Evolutionary conservation across 1,140 invertebrate genomes (phyloP).

Genomic region (Bradynema listronoti): DNA sequence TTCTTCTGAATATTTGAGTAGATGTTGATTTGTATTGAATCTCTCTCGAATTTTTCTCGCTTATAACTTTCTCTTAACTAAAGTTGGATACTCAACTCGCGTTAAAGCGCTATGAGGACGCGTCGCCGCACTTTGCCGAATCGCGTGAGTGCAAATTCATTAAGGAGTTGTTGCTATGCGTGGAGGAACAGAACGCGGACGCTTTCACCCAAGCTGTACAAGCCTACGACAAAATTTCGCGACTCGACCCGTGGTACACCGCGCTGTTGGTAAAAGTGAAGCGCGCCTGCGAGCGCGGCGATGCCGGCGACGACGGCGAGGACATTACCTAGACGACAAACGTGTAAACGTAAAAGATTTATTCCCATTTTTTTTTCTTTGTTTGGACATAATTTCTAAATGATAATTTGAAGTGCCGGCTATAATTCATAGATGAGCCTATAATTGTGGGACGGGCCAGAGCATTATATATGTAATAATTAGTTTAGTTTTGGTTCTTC

Average conservation of each 20-base stretch:
- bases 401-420: too few relatives aligned
- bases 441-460: too few relatives aligned
- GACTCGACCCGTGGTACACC: conserved; percentile 95
- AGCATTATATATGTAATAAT: too few relatives aligned
- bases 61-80: conserved; percentile 5
- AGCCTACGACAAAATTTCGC: conserved; percentile 91
- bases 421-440: too few relatives aligned
- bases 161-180: conserved; percentile 79
- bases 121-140: conserved; percentile 85
- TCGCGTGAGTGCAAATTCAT: conserved; percentile 89
- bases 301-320: conserved; percentile 32
- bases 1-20: not conserved
- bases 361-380: too few relatives aligned
- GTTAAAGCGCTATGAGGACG: conserved; percentile 81
- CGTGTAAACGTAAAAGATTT: too few relatives aligned
- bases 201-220: conserved; percentile 89
- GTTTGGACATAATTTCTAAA: too few relatives aligned
- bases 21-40: too few relatives aligned
- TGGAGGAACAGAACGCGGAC: conserved; percentile 90
- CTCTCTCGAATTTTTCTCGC: not conserved
- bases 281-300: conserved; percentile 11
- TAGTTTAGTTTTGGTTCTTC: too few relatives aligned
- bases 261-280: conserved; percentile 89
- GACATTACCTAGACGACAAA: too few relatives aligned
- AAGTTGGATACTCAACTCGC: conserved; percentile 65